phyloP scores from a whole-genome alignment of 2,797 vertebrate species.

The Centropyge bicolor region DNA sequence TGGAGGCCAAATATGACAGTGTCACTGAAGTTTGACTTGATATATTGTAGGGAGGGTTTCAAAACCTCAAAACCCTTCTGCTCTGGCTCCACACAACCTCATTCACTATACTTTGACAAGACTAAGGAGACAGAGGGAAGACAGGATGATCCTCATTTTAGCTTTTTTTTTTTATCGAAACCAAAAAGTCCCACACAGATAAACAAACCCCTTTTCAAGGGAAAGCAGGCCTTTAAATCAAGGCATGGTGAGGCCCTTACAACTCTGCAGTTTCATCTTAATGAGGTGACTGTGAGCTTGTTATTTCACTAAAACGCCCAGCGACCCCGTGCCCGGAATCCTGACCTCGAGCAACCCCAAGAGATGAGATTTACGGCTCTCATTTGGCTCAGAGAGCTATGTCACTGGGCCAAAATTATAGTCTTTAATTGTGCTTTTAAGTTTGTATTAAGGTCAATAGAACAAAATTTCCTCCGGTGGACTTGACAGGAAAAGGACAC shows the following conservation, averaged over 20 bases:
- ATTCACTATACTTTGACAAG: constrained; percentile 70
- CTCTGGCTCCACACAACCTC: constrained; percentile 67
- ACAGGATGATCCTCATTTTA: constrained; percentile 64
- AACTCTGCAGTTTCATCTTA: constrained; percentile 66
- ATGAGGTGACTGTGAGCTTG: constrained; percentile 77
- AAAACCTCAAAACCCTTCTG: constrained; percentile 68
- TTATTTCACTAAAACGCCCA: constrained; percentile 70
- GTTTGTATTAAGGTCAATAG: constrained; percentile 70
- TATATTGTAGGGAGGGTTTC: constrained; percentile 62
- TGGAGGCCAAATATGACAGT: constrained; percentile 71
- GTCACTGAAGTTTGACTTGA: constrained; percentile 62
- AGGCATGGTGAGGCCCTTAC: constrained; percentile 51
- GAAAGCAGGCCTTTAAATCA: constrained; percentile 72
- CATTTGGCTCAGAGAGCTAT: constrained; percentile 61
- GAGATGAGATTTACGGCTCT: constrained; percentile 73
- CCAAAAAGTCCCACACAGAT: constrained; percentile 65
- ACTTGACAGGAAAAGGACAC: constrained; percentile 56
- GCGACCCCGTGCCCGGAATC: constrained; percentile 66
- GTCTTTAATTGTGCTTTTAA: constrained; percentile 69
- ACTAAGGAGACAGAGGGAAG: constrained; percentile 68
- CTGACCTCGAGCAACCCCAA: constrained; percentile 71
- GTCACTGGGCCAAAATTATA: constrained; percentile 63
- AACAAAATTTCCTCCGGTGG: constrained; percentile 54
- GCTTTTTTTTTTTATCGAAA: constrained; percentile 65
- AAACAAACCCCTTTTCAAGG: constrained; percentile 70